Conservation (phyloP, 2,797 vertebrate genomes). For the Hapalemur alaotrensis region DNA sequence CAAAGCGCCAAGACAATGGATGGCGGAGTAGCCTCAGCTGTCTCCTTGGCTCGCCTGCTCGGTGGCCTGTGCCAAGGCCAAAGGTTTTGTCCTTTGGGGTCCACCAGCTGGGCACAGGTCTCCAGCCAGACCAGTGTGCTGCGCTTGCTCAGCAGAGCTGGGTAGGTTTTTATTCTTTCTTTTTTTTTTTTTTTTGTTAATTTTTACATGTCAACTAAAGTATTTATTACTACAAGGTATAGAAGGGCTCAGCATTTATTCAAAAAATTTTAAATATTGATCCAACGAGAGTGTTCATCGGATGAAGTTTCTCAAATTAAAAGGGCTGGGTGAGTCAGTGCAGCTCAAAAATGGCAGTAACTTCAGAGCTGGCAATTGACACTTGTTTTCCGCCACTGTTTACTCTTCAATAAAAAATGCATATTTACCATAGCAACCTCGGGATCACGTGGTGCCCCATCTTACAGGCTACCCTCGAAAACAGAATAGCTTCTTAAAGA, state of each 20-base stretch:
- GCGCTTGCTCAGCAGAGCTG: neutral
- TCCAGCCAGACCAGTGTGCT: neutral
- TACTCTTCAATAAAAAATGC: conserved; percentile 83
- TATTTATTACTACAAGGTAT: neutral
- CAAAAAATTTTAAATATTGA: neutral
- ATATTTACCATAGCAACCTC: conserved; percentile 82
- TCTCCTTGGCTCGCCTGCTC: neutral
- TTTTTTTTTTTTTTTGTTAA: neutral
- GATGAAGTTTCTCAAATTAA: neutral
- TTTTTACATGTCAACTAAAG: neutral
- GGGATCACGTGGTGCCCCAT: conserved; percentile 69
- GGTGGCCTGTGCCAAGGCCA: neutral
- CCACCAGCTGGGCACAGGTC: neutral
- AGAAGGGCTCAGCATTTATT: neutral
- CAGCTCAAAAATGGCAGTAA: conserved; percentile 70
- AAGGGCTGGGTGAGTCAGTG: conserved; percentile 10
- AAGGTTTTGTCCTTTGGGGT: neutral
- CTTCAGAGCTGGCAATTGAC: conserved; percentile 75
- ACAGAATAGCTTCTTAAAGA: conserved; percentile 77
- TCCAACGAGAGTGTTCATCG: neutral
- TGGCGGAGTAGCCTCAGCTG: neutral
- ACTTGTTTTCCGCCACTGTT: conserved; percentile 81
- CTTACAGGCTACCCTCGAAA: conserved; percentile 66
- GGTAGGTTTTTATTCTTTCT: too few species aligned
- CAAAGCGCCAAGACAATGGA: neutral